Evolutionary conservation across 2,113 vertebrate species (phyloP).

Genomic region (Thalassarche chlororhynchos): DNA sequence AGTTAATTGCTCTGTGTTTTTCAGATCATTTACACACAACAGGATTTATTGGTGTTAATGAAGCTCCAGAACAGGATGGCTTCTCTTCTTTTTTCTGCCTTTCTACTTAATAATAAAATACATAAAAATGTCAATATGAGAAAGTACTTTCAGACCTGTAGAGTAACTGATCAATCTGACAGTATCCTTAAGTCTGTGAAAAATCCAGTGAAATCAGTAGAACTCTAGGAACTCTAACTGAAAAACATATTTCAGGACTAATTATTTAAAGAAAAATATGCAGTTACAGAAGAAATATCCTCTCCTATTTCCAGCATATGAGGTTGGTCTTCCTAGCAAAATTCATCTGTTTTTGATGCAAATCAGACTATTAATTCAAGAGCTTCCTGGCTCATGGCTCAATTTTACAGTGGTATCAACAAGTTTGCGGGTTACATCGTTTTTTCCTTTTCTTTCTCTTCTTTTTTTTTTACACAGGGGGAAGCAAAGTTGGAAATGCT

Average conservation of each 20-base stretch:
- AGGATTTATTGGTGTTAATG: constrained; percentile 61
- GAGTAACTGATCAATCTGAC: not conserved
- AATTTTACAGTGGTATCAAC: not conserved
- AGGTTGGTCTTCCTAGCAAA: not conserved
- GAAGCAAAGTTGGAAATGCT: not conserved
- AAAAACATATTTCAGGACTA: not conserved
- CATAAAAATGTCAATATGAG: not conserved
- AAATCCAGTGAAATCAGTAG: not conserved
- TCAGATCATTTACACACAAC: constrained; percentile 56
- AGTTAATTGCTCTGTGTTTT: constrained; percentile 65
- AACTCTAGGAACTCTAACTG: not conserved
- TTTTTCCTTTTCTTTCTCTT: not conserved
- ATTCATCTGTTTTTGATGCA: not conserved
- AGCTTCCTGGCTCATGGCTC: not conserved
- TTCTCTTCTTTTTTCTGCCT: constrained; percentile 10
- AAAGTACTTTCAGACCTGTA: not conserved
- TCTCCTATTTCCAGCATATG: not conserved
- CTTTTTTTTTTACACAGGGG: not conserved
- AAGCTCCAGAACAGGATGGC: constrained; percentile 12
- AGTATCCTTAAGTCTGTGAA: not conserved
- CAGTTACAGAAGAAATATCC: not conserved
- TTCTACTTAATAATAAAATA: constrained; percentile 31
- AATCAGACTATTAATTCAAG: not conserved
- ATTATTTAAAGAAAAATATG: not conserved
- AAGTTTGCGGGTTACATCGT: not conserved